Evolutionary conservation across 2,797 vertebrate genomes (phyloP), one percentile per base, ranked within the genome.

Genomic region (Scleropages formosus): DNA sequence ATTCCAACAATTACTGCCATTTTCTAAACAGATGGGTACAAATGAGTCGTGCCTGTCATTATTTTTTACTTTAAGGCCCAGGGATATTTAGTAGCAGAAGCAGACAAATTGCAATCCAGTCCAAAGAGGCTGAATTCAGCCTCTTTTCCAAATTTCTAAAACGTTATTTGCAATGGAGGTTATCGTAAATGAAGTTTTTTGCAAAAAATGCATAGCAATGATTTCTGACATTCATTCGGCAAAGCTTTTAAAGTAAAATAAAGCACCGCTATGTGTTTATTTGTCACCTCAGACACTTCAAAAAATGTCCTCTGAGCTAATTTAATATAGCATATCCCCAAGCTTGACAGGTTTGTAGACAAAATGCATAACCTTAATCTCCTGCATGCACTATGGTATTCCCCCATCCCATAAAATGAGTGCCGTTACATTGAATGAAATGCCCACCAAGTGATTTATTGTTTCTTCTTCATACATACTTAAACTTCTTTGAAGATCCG

Each of bases 1-100:
- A 91, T 89, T 69, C 83, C 91, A 87, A 86, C 90, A 88, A 88
- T 92, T 90, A 87, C 83, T 70, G 84, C 82, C 89, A 89, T 91
- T 91, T 91, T 89, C 85, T 85, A 89, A 91, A 93, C 89, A 92
- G 93, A 94, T 91, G 91, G 88, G 90, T 88, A 84, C 82, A 93
- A 86, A 93, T 93, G 92, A 93, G 88, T 93, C 90, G 92, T 88
- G 89, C 91, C 56, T 92, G 68, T 78, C 87, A 87, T 90, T 90
- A 89, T 85, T 90, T 93, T 39, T 91, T 91, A 93, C 89, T 86
- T 85, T 85, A 49, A 31, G 53, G 74, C 83, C 85, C 87, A 90
- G 91, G 88, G 90, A 89, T 89, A 89, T 93, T 92, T 90, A 39
- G 6, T 31, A 2, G 31, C 31, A 31, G 31, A 39, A 31, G 31